Evolutionary conservation across 2,888 invertebrate genomes (phyloP), one percentile per base, ranked within the genome.

Genomic region (Salticus scenicus): DNA sequence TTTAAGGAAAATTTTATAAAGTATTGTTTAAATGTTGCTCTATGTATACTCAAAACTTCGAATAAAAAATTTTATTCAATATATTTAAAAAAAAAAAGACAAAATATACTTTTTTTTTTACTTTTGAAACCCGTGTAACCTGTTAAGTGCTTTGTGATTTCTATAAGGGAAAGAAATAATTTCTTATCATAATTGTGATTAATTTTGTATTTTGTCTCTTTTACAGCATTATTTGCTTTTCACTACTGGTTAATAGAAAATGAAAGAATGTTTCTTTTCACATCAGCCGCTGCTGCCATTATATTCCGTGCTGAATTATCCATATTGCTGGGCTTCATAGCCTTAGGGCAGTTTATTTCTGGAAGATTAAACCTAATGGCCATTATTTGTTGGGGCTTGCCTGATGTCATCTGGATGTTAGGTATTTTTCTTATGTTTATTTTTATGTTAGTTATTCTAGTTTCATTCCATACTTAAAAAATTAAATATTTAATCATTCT

Each of bases 261-360:
- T 90, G 94, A 94, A 89, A 93, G 93, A 89, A 93, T 93, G 89
- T 98, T 97, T 90, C 94, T 98, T 70, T 93, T 95, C 91, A 93
- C 94, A 88, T 95, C 97, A n/a, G 98, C 96, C 51, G 94, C 95
- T 88, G 94, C 96, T 64, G 95, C 97, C 87, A 93, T 98, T 81
- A 94, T 98, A 90, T 98, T 98, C 91, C 94, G 99, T 90, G 94
- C 95, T 33, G 99, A 99, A 92, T 92, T 99, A 84, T 94, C 94
- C 1, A 92, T 98, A 90, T 94, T 98, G 88, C 94, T 97, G 90
- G 98, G 98, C 27, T 92, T 97, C 72, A 93, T 98, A 88, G 92
- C 98, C 30, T 92, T 97, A 8, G 93, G 95, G 89, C 96, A 97
- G 91, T 91, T 99, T 72, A 92, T 94, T 89, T 93, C 93, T 89